A percentile compares a stretch with the other conserved stretches of the same genome.
Conservation (phyloP, 1,140 invertebrate species). For the Caenorhabditis tropicalis region DNA sequence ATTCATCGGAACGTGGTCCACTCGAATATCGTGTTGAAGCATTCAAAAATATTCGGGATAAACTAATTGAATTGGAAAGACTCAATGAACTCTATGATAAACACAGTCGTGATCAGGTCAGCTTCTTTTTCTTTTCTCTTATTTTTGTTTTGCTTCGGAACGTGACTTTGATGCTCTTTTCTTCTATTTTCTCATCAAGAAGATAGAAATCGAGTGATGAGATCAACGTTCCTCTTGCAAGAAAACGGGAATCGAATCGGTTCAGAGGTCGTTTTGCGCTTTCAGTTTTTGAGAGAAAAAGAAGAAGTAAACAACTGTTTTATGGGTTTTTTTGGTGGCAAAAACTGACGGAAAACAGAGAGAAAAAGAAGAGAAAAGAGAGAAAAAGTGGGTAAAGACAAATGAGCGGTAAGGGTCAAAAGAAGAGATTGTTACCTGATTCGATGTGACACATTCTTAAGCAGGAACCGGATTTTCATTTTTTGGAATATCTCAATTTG, state of each 20-base stretch:
- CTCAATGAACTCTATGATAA: conserved; percentile 28
- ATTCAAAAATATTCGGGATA: not conserved
- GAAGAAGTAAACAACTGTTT: conserved; percentile 25
- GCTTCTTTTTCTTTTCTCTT: not conserved
- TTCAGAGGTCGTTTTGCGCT: conserved; percentile 13
- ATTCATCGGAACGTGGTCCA: not conserved
- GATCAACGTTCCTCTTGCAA: conserved; percentile 9
- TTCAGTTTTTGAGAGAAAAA: not conserved
- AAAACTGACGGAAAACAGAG: not conserved
- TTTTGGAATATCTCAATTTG: not conserved
- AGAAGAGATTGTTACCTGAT: conserved; percentile 22
- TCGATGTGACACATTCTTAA: conserved; percentile 31
- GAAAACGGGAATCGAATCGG: not conserved
- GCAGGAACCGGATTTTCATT: not conserved
- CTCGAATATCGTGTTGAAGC: not conserved
- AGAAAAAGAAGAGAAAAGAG: not conserved
- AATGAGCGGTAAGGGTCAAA: conserved; percentile 1
- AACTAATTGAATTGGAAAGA: conserved; percentile 6
- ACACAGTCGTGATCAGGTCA: conserved; percentile 25
- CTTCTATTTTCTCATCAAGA: not conserved
- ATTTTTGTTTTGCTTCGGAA: not conserved
- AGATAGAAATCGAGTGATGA: not conserved
- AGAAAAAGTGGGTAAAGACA: not conserved
- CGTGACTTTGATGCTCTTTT: not conserved
- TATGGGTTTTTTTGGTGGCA: conserved; percentile 30